Base-by-base conservation (phyloP, 1,140 invertebrate species). In the Artemia franciscana region DNA sequence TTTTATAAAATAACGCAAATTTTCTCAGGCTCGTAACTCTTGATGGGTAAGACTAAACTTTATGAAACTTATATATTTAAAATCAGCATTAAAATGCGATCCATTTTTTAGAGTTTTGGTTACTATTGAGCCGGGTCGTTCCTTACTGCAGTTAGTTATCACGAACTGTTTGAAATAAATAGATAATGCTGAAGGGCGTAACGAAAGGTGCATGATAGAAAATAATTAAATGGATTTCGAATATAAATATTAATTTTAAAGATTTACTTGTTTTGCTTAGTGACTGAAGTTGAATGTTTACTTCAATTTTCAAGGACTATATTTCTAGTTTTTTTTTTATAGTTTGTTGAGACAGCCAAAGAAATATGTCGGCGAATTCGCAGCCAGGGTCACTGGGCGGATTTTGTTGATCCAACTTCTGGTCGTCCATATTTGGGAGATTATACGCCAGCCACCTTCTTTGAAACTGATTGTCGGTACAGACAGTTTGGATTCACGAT, bases 341-440 rank as follows among this genome's bases (percentile, higher is more conserved):
- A 78, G 75, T 80, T 80, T 70, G 68, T 79, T 26, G 67, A 71
- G 56, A 71, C 71, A 57, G 78, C 78, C 15, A 68, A 72, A 64
- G 73, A 75, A 60, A 74, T 80, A 5, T 77, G 75, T 66, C 64
- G 67, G n/a, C 68, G 70, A 69, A 77, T 81, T 28, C 67, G 73
- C 63, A 71, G 77, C 28, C 72, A 75, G 62, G 83, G 83, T 18
- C 85, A 78, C 67, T 87, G 85, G 84, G 81, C 84, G 1, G 85
- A 88, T 70, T 88, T 88, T 68, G 79, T 88, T 59, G 86, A 88
- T 70, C 86, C 85, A 3, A 79, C 80, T n/a, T 84, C 81, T 66
- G 86, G 86, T 9, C 78, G 81, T 66, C 84, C 85, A 23, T 83
- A 78, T 66, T 75, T 76, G 39, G 77, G 74, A 65, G 69, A 75